These are phyloP conservation scores for Machimus rusticus DNA, from an alignment of 2,888 invertebrate genomes.

Conservation along the genomic window DNA sequence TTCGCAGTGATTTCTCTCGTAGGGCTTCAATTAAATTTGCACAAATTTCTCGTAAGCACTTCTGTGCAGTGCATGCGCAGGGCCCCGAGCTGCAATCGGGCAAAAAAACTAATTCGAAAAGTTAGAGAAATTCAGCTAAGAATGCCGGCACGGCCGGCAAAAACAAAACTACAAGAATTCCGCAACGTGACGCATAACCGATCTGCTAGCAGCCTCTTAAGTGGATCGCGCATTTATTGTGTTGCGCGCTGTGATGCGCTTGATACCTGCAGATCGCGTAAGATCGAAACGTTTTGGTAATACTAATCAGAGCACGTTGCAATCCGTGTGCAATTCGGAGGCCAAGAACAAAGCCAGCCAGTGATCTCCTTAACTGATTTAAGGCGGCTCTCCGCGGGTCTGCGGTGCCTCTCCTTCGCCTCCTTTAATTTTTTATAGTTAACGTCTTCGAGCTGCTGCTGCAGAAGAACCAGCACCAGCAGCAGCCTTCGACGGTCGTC, in stretches of 20 bases:
- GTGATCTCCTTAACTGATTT: slow-evolving; percentile 41
- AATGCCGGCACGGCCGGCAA: neutral
- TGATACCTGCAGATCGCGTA: slow-evolving; percentile 44
- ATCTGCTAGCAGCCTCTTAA: slow-evolving; percentile 32
- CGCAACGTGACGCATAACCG: slow-evolving; percentile 39
- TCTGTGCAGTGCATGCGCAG: neutral
- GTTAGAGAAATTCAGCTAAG: slow-evolving; percentile 35
- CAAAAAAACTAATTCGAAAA: slow-evolving; percentile 2
- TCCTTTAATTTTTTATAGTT: slow-evolving; percentile 32
- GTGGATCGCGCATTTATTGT: slow-evolving; percentile 36
- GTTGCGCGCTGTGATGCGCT: slow-evolving; percentile 35
- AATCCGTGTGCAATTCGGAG: slow-evolving; percentile 29
- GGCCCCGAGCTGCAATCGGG: neutral
- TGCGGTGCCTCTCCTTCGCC: slow-evolving; percentile 3
- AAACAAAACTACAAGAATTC: slow-evolving; percentile 38
- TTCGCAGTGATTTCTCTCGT: neutral
- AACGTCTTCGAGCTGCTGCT: slow-evolving; percentile 4
- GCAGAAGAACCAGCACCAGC: neutral
- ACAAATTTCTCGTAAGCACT: slow-evolving; percentile 26
- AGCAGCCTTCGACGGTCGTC: neutral
- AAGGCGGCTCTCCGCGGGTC: slow-evolving; percentile 18
- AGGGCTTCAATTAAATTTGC: slow-evolving; percentile 31
- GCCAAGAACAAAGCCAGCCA: slow-evolving; percentile 35
- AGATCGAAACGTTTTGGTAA: slow-evolving; percentile 45
- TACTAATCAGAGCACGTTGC: slow-evolving; percentile 41